Conservation (phyloP, 2,797 vertebrate genomes). For the Pempheris klunzingeri region DNA sequence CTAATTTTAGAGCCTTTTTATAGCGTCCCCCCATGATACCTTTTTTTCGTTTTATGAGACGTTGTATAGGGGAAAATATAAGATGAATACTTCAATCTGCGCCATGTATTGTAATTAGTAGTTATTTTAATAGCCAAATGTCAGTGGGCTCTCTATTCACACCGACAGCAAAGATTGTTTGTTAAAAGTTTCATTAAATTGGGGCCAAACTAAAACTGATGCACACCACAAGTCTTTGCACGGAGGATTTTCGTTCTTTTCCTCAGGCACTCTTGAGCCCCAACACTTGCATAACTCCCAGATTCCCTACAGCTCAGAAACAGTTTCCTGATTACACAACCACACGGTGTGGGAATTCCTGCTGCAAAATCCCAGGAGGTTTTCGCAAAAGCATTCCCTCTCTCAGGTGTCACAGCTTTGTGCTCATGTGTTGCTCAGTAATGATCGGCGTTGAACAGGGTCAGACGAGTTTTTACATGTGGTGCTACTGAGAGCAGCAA, state of each 20-base stretch:
- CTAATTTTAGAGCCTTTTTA: too few species aligned
- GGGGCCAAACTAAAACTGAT: not conserved
- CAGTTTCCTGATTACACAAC: conserved; percentile 31
- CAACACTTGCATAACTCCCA: conserved; percentile 2
- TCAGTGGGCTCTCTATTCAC: too few species aligned
- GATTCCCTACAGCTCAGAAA: conserved; percentile 1
- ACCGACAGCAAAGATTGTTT: not conserved
- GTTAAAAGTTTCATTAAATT: not conserved
- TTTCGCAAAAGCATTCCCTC: not conserved
- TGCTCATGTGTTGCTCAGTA: not conserved
- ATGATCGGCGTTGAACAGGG: not conserved
- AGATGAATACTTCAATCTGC: too few species aligned
- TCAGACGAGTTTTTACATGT: not conserved
- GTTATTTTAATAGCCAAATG: too few species aligned
- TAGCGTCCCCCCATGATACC: too few species aligned
- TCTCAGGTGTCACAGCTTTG: conserved; percentile 44
- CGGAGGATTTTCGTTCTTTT: not conserved
- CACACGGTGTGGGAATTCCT: conserved; percentile 13
- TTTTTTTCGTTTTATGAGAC: too few species aligned
- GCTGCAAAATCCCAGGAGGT: not conserved
- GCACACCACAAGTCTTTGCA: not conserved
- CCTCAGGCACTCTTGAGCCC: not conserved
- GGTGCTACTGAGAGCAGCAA: not conserved
- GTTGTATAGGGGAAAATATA: too few species aligned
- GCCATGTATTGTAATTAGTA: too few species aligned